Percentiles rank a stretch among this genome's conserved stretches.
phyloP scores from a whole-genome alignment of 1,140 invertebrate genomes.

The Papilio aristodemus region DNA sequence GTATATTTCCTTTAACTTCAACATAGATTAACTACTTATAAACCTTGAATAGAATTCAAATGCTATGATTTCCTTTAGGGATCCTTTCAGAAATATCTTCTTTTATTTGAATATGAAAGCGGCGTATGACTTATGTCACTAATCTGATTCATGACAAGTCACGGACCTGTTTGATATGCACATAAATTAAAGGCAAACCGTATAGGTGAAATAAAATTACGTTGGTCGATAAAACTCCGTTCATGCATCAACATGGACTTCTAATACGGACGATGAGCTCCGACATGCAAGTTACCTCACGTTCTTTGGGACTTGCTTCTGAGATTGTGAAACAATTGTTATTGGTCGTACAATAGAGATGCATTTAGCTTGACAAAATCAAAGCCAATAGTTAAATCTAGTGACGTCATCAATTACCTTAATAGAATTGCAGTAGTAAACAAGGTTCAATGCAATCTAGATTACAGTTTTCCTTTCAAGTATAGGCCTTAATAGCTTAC shows the following conservation, averaged over 20 bases:
- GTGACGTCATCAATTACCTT: constrained; percentile 7
- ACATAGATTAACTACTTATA: no score
- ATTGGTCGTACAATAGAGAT: background rate
- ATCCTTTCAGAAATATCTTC: background rate
- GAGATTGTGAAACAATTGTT: background rate
- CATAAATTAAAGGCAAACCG: constrained; percentile 15
- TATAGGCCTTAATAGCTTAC: background rate
- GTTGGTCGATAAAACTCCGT: constrained; percentile 5
- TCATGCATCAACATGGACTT: background rate
- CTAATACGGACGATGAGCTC: background rate
- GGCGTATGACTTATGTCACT: background rate
- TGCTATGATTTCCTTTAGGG: no score
- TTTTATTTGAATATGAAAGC: constrained; percentile 1
- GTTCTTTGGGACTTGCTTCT: background rate
- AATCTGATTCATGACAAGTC: background rate
- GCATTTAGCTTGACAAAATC: background rate
- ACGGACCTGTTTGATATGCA: background rate
- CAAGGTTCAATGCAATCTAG: background rate
- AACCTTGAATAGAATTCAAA: background rate
- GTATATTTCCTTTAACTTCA: no score
- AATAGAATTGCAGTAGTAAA: constrained; percentile 4
- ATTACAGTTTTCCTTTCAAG: background rate
- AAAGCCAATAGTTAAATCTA: background rate
- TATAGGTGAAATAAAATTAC: background rate
- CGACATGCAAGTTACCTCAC: background rate